phyloP scores from a whole-genome alignment of 2,888 invertebrate species.

The Cephonodes hylas region DNA sequence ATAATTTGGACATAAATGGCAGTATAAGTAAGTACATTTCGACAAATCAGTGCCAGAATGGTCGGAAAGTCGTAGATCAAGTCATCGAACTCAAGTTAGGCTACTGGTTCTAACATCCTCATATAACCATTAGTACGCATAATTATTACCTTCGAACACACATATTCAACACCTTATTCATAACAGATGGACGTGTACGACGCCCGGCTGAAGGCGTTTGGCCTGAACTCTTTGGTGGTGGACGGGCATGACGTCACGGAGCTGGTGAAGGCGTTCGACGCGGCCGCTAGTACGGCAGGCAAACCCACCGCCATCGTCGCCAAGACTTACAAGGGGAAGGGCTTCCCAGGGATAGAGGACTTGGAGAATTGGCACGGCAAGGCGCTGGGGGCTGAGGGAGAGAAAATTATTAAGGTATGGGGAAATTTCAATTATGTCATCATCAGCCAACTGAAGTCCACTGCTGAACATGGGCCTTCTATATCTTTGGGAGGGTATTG shows the following conservation, averaged over 20 bases:
- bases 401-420: slow-evolving; percentile 82
- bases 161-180: neutral
- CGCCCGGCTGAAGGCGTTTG: slow-evolving; percentile 93
- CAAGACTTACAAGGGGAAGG: slow-evolving; percentile 97
- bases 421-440: too few species aligned
- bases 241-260: slow-evolving; percentile 98
- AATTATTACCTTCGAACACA: neutral
- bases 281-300: slow-evolving; percentile 86
- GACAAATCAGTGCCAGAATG: too few species aligned
- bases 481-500: too few species aligned
- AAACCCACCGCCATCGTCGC: slow-evolving; percentile 96
- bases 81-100: too few species aligned
- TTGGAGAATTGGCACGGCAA: slow-evolving; percentile 99
- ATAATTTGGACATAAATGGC: too few species aligned
- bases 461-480: too few species aligned
- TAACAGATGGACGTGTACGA: slow-evolving; percentile 88
- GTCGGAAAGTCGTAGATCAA: too few species aligned
- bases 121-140: too few species aligned
- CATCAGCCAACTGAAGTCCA: too few species aligned
- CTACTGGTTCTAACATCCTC: too few species aligned
- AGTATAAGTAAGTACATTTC: too few species aligned
- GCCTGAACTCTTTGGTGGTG: slow-evolving; percentile 93
- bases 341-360: slow-evolving; percentile 95
- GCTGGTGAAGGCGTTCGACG: slow-evolving; percentile 92
- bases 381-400: slow-evolving; percentile 91